phyloP scores from a whole-genome alignment of 92 coral and sea anemone species.

The Diadumene lineata region DNA sequence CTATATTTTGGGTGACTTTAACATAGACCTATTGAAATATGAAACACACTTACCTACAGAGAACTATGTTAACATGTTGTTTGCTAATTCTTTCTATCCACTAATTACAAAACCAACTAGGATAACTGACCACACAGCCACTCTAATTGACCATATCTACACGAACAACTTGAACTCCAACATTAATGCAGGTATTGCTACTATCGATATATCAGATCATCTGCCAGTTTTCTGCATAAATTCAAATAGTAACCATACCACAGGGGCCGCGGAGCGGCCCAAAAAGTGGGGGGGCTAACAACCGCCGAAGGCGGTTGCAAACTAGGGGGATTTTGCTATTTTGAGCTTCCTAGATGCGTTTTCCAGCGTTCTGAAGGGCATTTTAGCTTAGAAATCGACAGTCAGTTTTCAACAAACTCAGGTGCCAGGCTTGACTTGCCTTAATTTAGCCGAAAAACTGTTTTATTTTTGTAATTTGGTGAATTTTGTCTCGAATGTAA shows the following conservation, averaged over 20 bases:
- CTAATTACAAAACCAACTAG: slow-evolving; percentile 60
- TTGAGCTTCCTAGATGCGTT: no score
- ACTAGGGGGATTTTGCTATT: no score
- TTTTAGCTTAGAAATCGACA: neutral
- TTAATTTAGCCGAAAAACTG: no score
- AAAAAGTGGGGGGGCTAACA: no score
- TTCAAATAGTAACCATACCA: no score
- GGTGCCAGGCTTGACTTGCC: no score
- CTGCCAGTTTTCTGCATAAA: slow-evolving; percentile 50
- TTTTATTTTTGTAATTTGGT: no score
- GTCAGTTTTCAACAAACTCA: neutral
- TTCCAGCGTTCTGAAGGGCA: neutral
- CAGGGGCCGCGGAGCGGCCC: no score
- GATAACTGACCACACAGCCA: slow-evolving; percentile 42
- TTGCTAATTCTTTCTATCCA: slow-evolving; percentile 40
- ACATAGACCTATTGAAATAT: slow-evolving; percentile 46
- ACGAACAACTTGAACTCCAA: slow-evolving; percentile 30
- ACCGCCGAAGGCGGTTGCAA: no score
- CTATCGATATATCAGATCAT: slow-evolving; percentile 59
- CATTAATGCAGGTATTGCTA: slow-evolving; percentile 41
- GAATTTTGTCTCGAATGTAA: no score
- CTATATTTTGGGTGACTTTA: slow-evolving; percentile 54
- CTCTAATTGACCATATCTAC: slow-evolving; percentile 59
- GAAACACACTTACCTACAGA: slow-evolving; percentile 42
- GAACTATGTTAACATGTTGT: slow-evolving; percentile 53